Conservation (phyloP, 1,140 invertebrate species). For the Gerris buenoi region DNA sequence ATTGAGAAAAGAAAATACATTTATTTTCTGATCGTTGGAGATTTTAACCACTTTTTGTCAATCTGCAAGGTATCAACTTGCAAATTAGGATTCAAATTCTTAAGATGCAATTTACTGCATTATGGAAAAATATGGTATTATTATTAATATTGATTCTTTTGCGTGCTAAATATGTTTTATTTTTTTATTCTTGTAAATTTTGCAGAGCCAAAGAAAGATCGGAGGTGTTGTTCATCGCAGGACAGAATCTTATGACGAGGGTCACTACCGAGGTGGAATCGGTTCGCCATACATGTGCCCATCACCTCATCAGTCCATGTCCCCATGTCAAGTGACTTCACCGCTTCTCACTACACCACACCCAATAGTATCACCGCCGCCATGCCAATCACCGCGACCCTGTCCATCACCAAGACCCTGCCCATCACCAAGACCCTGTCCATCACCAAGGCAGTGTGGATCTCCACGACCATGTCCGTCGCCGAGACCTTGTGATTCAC, state of each 20-base stretch:
- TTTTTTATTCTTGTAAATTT: too few species aligned
- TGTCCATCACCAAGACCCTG: not conserved
- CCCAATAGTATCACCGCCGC: not conserved
- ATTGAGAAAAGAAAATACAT: too few species aligned
- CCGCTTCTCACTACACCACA: not conserved
- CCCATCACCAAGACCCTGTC: not conserved
- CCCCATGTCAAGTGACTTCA: not conserved
- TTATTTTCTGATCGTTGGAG: too few species aligned
- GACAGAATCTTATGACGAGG: conserved; percentile 29
- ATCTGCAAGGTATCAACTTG: too few species aligned
- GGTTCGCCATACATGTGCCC: not conserved
- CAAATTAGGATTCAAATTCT: too few species aligned
- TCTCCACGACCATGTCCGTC: not conserved
- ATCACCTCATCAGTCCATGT: not conserved
- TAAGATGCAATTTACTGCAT: too few species aligned
- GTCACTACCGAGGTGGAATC: conserved; percentile 14
- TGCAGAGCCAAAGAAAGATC: conserved; percentile 14
- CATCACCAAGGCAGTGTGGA: not conserved
- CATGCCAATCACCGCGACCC: not conserved
- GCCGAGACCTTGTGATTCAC: not conserved
- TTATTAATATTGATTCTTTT: too few species aligned
- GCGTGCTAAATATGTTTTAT: too few species aligned
- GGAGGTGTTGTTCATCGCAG: conserved; percentile 22
- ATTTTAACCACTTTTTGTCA: too few species aligned
- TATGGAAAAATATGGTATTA: too few species aligned